Base-by-base conservation (phyloP, 2,113 vertebrate species). In the Todiramphus chloris region DNA sequence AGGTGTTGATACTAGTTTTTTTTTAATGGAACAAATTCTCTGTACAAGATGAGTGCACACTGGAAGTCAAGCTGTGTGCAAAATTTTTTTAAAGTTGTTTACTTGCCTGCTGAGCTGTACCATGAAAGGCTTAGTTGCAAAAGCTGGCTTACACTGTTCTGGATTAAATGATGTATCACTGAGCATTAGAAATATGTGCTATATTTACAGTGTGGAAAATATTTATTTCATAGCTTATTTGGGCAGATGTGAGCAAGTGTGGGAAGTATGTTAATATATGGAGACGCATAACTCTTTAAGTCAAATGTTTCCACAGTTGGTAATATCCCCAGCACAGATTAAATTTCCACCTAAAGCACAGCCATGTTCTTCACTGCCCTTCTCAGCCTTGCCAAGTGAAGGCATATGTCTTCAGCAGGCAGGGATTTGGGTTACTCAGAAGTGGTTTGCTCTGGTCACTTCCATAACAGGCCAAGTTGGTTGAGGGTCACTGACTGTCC, bases 161-260 rank as follows among this genome's bases (percentile, higher is more conserved):
- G 93, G 96, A 94, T 97, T 95, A 94, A 92, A 33, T 96, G 93
- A 90, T 96, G 46, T 93, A 88, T 83, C 94, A 60, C 77, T 67
- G 78, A 93, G 94, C 58, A 63, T 85, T 84, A 86, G 62, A 96
- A 96, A 88, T 94, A 94, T 89, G 87, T 87, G 92, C 73, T 97
- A 63, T 97, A 97, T 98, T 97, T 98, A 94, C 95, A 96, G 78
- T 83, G 83, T 89, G 92, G 96, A 97, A 96, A 94, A 95, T 94
- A 97, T 96, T 97, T 97, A 96, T 96, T 97, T 97, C 92, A 63
- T 95, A 93, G 94, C 95, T 97, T 95, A 93, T 96, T 97, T 97
- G 86, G 93, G 94, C 94, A 94, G 94, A 97, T 97, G 90, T 93
- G 90, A 95, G 66, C 94, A 93, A 96, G 95, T 93, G 86, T 85